A percentile compares a stretch with the other conserved stretches of the same genome.
These are phyloP conservation scores for Acanthacorydalis orientalis DNA, from an alignment of 2,888 invertebrate species.

Conservation along the genomic window DNA sequence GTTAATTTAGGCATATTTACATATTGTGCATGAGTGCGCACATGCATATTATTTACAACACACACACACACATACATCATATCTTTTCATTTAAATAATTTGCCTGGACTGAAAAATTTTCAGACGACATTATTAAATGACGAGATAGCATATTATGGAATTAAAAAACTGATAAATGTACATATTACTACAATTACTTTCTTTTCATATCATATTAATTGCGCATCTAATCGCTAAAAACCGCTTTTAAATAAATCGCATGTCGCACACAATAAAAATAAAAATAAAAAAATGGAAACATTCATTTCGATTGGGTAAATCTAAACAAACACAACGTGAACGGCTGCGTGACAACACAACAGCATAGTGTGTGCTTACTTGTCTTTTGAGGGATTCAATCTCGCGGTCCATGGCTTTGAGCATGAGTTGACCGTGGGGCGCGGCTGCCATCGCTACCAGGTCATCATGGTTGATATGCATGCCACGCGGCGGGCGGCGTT, in stretches of 20 bases:
- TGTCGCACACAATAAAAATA: neutral
- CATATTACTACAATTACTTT: too few species aligned
- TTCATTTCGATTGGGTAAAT: neutral
- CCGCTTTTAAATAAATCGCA: too few species aligned
- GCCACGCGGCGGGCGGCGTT: conserved; percentile 84
- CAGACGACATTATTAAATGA: too few species aligned
- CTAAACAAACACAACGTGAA: neutral
- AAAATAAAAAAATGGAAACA: conserved; percentile 8
- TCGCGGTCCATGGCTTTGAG: conserved; percentile 87
- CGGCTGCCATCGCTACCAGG: conserved; percentile 74
- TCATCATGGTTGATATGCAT: conserved; percentile 98
- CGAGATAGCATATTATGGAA: too few species aligned
- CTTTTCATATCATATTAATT: too few species aligned
- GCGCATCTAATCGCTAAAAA: too few species aligned
- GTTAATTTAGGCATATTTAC: neutral
- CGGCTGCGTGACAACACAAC: neutral
- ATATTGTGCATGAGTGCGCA: too few species aligned
- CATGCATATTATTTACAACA: too few species aligned
- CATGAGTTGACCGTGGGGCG: conserved; percentile 60
- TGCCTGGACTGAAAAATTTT: too few species aligned
- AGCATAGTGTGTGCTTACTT: conserved; percentile 53
- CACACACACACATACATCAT: too few species aligned
- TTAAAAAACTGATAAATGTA: too few species aligned
- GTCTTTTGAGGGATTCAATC: conserved; percentile 85
- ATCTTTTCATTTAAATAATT: too few species aligned